phyloP scores from a whole-genome alignment of 2,113 vertebrate species.

The Phalacrocorax brasilianus region DNA sequence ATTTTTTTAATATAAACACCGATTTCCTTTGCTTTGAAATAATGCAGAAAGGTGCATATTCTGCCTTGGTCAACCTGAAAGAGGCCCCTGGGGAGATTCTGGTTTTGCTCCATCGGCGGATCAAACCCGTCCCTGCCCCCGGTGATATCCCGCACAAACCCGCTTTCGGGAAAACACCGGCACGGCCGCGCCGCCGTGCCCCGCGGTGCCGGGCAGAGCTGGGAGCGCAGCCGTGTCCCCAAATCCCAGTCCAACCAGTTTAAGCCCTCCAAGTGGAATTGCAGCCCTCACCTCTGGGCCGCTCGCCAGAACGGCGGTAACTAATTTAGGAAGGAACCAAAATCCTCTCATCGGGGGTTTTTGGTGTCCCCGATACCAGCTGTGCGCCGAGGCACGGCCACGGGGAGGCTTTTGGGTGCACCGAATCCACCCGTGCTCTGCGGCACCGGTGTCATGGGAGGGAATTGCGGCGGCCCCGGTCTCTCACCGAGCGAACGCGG shows the following conservation, averaged over 20 bases:
- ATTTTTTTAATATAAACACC: not conserved
- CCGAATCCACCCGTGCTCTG: not conserved
- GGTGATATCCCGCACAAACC: no score
- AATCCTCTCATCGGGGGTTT: not conserved
- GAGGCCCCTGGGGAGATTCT: not conserved
- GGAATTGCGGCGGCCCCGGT: rapidly evolving
- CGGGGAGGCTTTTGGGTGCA: not conserved
- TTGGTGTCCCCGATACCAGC: rapidly evolving
- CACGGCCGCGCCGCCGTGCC: not conserved
- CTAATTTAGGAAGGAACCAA: not conserved
- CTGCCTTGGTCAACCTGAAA: not conserved
- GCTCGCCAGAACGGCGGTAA: rapidly evolving
- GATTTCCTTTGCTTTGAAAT: not conserved
- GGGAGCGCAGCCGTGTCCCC: not conserved
- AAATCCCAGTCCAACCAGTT: not conserved
- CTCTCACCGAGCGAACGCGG: rapidly evolving
- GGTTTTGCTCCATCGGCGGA: rapidly evolving
- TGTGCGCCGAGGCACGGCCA: rapidly evolving
- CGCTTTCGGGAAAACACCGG: not conserved
- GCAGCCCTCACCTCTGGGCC: not conserved
- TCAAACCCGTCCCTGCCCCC: not conserved
- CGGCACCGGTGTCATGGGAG: rapidly evolving
- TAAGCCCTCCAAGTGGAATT: not conserved
- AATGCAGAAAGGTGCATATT: rapidly evolving
- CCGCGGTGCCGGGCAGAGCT: not conserved